These are phyloP conservation scores for Pteronura brasiliensis DNA, from an alignment of 2,113 vertebrate species.

Conservation along the genomic window DNA sequence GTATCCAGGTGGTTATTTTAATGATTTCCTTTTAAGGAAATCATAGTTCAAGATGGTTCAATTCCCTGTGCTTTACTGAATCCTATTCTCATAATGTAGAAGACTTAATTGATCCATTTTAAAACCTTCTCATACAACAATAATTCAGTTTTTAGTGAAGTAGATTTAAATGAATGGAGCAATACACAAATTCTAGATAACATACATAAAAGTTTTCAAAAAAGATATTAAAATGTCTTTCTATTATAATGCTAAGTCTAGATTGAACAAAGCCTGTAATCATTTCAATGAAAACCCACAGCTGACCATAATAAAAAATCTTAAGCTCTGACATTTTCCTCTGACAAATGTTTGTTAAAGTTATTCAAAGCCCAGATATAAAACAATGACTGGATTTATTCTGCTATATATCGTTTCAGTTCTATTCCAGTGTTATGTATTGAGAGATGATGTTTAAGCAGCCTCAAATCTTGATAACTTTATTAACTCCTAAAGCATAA, in stretches of 20 bases:
- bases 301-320: background rate
- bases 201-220: background rate
- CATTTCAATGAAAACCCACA: background rate
- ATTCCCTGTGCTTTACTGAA: background rate
- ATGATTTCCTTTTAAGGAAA: background rate
- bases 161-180: background rate
- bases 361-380: background rate
- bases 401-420: background rate
- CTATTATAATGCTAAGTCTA: background rate
- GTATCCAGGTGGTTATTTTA: background rate
- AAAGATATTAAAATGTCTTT: slow-evolving; percentile 16
- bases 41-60: background rate
- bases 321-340: background rate
- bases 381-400: slow-evolving; percentile 18
- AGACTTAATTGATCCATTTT: background rate
- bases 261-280: background rate
- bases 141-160: background rate
- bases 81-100: background rate
- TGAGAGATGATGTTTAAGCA: background rate
- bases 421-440: background rate
- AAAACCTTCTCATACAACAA: background rate
- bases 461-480: background rate
- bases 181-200: background rate
- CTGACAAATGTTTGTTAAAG: slow-evolving; percentile 14
- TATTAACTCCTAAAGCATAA: slow-evolving; percentile 12